These are phyloP conservation scores for Poicephalus gulielmi DNA, from an alignment of 2,113 vertebrate species.

Conservation along the genomic window DNA sequence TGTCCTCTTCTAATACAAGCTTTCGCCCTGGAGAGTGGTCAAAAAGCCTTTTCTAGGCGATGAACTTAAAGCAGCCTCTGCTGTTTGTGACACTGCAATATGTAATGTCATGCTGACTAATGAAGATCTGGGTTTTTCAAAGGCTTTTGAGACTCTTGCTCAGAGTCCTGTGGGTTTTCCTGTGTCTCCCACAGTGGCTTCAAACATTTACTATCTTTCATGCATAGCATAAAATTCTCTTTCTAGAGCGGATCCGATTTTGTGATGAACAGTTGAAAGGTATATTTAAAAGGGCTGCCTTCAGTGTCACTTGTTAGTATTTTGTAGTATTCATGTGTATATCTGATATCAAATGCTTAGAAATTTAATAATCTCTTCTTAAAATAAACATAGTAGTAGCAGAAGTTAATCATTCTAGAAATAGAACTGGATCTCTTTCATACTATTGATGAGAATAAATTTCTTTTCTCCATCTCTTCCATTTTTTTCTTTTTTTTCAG, in stretches of 20 bases:
- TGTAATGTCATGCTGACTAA: background rate
- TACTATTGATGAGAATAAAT: background rate
- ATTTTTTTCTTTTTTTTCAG: background rate
- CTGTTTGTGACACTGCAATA: background rate
- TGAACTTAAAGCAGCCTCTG: background rate
- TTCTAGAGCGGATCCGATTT: background rate
- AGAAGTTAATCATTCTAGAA: background rate
- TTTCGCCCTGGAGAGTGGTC: background rate
- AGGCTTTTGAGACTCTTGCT: background rate
- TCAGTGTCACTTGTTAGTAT: background rate
- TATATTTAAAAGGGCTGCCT: background rate
- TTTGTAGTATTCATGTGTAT: background rate
- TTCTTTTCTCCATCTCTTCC: background rate
- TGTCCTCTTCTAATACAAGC: background rate
- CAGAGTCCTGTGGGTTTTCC: background rate
- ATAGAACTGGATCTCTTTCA: background rate
- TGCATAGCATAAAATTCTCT: background rate
- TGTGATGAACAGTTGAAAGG: background rate
- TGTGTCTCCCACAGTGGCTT: background rate
- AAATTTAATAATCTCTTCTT: background rate
- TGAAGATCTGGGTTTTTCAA: background rate
- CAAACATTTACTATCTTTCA: background rate
- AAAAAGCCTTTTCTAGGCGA: background rate
- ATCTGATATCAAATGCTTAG: background rate
- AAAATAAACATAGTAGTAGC: background rate